Evolutionary conservation across 2,888 invertebrate species (phyloP), one percentile per base, ranked within the genome.

Genomic region (Melinaea menophilus): DNA sequence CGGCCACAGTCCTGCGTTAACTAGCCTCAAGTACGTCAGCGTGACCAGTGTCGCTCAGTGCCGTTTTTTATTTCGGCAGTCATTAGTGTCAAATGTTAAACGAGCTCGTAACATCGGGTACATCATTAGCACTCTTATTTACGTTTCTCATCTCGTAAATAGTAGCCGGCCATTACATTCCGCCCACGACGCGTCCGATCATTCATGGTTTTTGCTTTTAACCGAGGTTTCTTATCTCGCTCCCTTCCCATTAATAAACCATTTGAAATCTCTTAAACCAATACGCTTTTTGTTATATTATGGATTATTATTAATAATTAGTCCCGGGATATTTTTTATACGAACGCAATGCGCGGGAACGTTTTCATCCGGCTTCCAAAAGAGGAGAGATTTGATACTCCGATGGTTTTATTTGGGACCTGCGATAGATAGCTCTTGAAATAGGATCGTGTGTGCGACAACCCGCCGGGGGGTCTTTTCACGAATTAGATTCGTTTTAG

Each of bases 361-460:
- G 41, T 41, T 9, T 41, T 41, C 41, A 41, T 7, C 41, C 41
- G 11, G 31, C 2, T 31, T 31, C 22, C 31, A 51, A 51, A 56
- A 61, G 37, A 61, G 48, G 51, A 33, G 48, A 64, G 62, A 67
- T 67, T 64, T 67, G 64, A 67, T 67, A 67, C 64, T 64, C 64
- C 59, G 62, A 62, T 55, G 64, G 60, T 67, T 67, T 67, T 64
- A 60, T 67, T 67, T 60, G 54, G 12, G 61, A 55, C 55, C 55
- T 56, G 57, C 62, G 64, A 67, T 62, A 62, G 64, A 66, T 66
- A 66, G 62, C 55, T 60, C 56, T 67, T 59, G 59, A 55, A 61
- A 65, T 65, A 63, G 65, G 61, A 58, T 65, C 60, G 59, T 65
- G 65, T 65, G 56, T 61, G 65, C 58, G 65, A 63, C 67, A 47